These are phyloP conservation scores for Acanthurus tractus DNA, from an alignment of 2,797 vertebrate species.

Conservation along the genomic window DNA sequence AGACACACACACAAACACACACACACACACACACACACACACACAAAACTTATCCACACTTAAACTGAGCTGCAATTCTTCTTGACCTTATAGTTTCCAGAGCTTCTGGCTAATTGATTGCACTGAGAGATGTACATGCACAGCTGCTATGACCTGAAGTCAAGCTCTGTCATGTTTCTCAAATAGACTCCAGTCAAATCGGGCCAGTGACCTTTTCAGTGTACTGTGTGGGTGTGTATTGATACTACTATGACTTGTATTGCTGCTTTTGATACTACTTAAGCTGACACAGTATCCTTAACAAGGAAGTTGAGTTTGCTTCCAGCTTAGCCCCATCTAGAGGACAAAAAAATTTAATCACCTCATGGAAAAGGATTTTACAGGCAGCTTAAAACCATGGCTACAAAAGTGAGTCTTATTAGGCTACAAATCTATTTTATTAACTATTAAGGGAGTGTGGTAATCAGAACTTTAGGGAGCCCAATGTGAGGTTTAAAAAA, in stretches of 20 bases:
- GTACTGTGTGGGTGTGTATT: constrained; percentile 32
- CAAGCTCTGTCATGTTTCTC: constrained; percentile 39
- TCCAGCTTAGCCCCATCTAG: constrained; percentile 21
- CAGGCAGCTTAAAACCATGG: not conserved
- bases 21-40: constrained; percentile 22
- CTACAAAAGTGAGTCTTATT: not conserved
- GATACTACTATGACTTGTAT: constrained; percentile 30
- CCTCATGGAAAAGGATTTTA: too few species aligned
- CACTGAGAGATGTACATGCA: constrained; percentile 35
- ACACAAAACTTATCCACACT: too few species aligned
- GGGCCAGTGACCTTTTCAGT: constrained; percentile 42
- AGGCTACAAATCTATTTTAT: not conserved
- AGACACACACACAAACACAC: constrained; percentile 19
- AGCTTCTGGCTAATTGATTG: constrained; percentile 57
- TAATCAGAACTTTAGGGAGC: not conserved
- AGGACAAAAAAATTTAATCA: constrained; percentile 5
- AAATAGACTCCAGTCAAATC: constrained; percentile 39
- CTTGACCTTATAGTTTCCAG: constrained; percentile 42
- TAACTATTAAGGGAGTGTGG: not conserved
- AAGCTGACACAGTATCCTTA: constrained; percentile 20
- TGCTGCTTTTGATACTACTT: constrained; percentile 13
- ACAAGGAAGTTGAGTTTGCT: constrained; percentile 7
- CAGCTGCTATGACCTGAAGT: constrained; percentile 36
- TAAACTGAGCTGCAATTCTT: constrained; percentile 14
- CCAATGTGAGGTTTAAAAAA: not conserved